Conservation (phyloP, 2,113 vertebrate species). For the Laterallus jamaicensis region DNA sequence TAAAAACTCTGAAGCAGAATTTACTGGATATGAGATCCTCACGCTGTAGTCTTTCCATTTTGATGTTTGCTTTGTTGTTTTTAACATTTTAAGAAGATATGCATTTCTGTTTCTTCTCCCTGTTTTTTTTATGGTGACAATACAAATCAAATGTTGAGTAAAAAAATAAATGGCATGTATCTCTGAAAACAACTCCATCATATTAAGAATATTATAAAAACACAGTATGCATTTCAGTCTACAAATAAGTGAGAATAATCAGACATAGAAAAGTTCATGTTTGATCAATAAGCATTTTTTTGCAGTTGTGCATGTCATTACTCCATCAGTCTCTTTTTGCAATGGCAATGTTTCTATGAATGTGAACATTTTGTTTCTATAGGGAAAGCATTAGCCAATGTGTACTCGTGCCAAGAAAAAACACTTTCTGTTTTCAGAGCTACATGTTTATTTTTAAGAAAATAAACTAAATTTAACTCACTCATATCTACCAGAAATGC, state of each 20-base stretch:
- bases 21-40: neutral
- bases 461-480: neutral
- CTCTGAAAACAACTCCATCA: neutral
- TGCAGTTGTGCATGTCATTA: neutral
- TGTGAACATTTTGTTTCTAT: neutral
- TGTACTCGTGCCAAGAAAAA: neutral
- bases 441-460: neutral
- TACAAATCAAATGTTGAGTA: neutral
- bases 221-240: neutral
- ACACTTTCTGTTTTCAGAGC: neutral
- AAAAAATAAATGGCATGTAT: neutral
- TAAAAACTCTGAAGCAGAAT: neutral
- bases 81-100: neutral
- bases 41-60: neutral
- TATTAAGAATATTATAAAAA: neutral
- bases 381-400: neutral
- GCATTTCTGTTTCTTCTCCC: neutral
- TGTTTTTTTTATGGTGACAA: neutral
- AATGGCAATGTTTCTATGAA: neutral
- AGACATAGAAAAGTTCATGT: neutral
- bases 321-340: neutral
- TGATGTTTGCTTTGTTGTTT: neutral
- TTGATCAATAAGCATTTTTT: neutral
- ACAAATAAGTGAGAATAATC: neutral
- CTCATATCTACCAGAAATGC: neutral